A percentile compares a stretch with the other conserved stretches of the same genome.
phyloP scores from a whole-genome alignment of 2,113 vertebrate genomes.

The Seriola rivoliana region DNA sequence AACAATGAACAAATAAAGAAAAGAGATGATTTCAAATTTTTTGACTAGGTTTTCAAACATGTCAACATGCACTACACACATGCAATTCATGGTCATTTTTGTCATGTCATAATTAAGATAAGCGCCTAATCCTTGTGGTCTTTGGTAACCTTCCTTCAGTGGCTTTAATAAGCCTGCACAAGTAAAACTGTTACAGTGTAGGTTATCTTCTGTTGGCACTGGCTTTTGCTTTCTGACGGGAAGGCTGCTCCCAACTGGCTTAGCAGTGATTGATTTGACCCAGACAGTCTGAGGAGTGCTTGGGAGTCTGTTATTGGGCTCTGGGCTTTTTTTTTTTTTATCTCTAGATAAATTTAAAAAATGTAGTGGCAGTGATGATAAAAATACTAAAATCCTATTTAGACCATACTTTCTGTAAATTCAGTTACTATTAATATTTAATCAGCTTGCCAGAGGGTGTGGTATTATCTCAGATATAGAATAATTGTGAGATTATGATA shows the following conservation, averaged over 20 bases:
- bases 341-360: not conserved
- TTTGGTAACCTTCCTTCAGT: constrained; percentile 6
- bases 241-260: constrained; percentile 18
- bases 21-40: not conserved
- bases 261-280: constrained; percentile 33
- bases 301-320: constrained; percentile 12
- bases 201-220: constrained; percentile 13
- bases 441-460: not conserved
- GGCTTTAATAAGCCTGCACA: constrained; percentile 8
- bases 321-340: constrained; percentile 21
- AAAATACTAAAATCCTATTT: not conserved
- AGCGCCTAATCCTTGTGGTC: not conserved
- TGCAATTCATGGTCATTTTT: not conserved
- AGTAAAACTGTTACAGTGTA: constrained; percentile 1
- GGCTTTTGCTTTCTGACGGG: constrained; percentile 29
- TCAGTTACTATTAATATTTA: not conserved
- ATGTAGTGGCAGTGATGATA: not conserved
- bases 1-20: not conserved
- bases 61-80: not conserved
- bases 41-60: not conserved
- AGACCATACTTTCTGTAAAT: not conserved
- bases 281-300: constrained; percentile 12
- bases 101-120: not conserved
- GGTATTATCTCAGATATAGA: not conserved
- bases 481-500: not conserved